These are phyloP conservation scores for Discoglossus pictus DNA, from an alignment of 2,797 vertebrate genomes.

Conservation along the genomic window DNA sequence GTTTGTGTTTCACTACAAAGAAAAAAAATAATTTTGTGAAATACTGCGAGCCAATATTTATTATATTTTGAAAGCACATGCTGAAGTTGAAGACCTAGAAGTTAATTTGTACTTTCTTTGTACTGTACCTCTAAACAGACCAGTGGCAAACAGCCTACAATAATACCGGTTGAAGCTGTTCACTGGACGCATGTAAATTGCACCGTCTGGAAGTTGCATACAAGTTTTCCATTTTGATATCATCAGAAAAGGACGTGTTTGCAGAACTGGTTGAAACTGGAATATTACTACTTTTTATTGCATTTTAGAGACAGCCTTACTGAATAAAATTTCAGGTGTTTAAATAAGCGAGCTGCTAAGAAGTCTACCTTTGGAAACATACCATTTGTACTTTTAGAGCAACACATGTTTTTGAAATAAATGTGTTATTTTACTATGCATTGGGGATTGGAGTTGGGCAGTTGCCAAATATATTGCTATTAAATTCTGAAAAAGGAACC, in stretches of 20 bases:
- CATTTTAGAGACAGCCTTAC: constrained; percentile 59
- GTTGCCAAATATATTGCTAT: constrained; percentile 57
- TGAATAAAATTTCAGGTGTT: constrained; percentile 53
- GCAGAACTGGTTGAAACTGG: constrained; percentile 55
- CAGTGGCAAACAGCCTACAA: constrained; percentile 52
- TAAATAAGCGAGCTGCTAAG: constrained; percentile 51
- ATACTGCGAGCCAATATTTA: constrained; percentile 45
- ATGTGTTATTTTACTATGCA: constrained; percentile 45
- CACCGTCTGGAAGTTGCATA: constrained; percentile 53
- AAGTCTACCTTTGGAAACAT: constrained; percentile 60
- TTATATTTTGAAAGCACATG: constrained; percentile 42
- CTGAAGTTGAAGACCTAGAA: constrained; percentile 47
- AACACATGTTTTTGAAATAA: constrained; percentile 62
- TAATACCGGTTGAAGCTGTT: constrained; percentile 56
- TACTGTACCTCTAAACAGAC: constrained; percentile 42
- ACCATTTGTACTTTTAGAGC: constrained; percentile 56
- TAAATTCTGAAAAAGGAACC: constrained; percentile 34
- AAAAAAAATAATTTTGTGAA: constrained; percentile 22
- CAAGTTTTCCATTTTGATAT: constrained; percentile 57
- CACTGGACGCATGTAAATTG: constrained; percentile 50
- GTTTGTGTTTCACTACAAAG: constrained; percentile 22
- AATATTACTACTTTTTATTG: constrained; percentile 60
- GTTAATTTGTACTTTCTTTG: constrained; percentile 44
- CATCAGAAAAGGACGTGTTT: constrained; percentile 59
- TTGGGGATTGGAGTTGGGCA: constrained; percentile 48